Evolutionary conservation across 2,888 invertebrate species (phyloP).

Genomic region (Altica lythri): DNA sequence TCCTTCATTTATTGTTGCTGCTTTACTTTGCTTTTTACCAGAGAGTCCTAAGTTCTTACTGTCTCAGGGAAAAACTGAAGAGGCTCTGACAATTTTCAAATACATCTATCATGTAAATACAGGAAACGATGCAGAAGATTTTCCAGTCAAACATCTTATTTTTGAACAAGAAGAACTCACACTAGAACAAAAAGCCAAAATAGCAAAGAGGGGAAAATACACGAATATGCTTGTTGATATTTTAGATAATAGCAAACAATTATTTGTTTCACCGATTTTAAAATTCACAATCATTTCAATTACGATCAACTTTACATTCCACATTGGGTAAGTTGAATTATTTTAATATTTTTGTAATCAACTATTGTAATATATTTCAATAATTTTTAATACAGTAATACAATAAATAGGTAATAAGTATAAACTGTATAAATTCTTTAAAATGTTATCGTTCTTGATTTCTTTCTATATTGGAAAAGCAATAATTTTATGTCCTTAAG

Average conservation of each 20-base stretch:
- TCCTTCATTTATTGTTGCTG: constrained; percentile 86
- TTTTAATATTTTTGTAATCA: too few relatives aligned
- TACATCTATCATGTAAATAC: constrained; percentile 83
- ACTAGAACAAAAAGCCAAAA: constrained; percentile 52
- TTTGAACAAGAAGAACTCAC: constrained; percentile 56
- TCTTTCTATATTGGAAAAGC: too few relatives aligned
- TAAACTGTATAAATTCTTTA: too few relatives aligned
- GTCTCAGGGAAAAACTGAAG: constrained; percentile 76
- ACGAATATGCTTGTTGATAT: constrained; percentile 77
- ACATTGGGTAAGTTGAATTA: constrained; percentile 85
- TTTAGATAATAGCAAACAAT: constrained; percentile 77
- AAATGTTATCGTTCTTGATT: too few relatives aligned
- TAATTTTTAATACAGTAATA: too few relatives aligned
- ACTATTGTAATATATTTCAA: too few relatives aligned
- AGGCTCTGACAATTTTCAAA: constrained; percentile 80
- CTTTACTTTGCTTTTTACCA: constrained; percentile 79
- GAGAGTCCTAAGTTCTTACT: constrained; percentile 91
- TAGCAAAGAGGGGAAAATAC: constrained; percentile 68
- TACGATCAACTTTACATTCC: constrained; percentile 89
- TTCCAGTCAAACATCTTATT: constrained; percentile 75
- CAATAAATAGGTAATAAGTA: too few relatives aligned
- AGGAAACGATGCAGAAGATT: constrained; percentile 72
- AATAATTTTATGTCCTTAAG: too few relatives aligned
- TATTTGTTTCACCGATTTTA: constrained; percentile 80
- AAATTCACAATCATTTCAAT: constrained; percentile 84